Conservation (phyloP, 2,888 invertebrate genomes). For the Tiliacea aurago region DNA sequence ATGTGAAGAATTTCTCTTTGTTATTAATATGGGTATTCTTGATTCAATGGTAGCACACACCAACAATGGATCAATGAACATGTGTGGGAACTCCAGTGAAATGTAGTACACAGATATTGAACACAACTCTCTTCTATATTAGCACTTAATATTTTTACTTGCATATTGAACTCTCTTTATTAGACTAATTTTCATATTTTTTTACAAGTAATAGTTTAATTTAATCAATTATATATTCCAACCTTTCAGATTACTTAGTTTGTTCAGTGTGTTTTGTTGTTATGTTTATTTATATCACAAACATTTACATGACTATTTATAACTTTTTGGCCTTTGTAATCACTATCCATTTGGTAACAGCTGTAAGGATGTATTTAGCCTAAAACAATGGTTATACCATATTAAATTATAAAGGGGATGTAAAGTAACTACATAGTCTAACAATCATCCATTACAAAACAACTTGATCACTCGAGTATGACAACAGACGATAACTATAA, state of each 20-base stretch:
- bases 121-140: conserved; percentile 33
- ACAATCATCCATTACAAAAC: conserved; percentile 60
- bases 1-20: conserved; percentile 56
- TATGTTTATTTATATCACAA: conserved; percentile 36
- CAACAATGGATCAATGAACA: conserved; percentile 63
- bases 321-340: conserved; percentile 35
- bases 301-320: conserved; percentile 29
- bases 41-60: conserved; percentile 54
- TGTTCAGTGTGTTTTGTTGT: conserved; percentile 12
- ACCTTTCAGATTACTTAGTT: background rate
- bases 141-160: background rate
- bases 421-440: conserved; percentile 25
- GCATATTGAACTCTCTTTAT: background rate
- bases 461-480: conserved; percentile 65
- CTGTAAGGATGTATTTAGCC: conserved; percentile 43
- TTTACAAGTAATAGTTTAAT: background rate
- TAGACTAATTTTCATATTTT: background rate
- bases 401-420: background rate
- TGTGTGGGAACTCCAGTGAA: conserved; percentile 57
- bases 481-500: conserved; percentile 49
- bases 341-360: conserved; percentile 46
- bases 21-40: conserved; percentile 46
- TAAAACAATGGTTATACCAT: background rate
- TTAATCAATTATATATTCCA: background rate
- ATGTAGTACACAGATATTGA: conserved; percentile 43